These are phyloP conservation scores for Nomada ferruginata DNA, from an alignment of 2,888 invertebrate genomes.

Conservation along the genomic window DNA sequence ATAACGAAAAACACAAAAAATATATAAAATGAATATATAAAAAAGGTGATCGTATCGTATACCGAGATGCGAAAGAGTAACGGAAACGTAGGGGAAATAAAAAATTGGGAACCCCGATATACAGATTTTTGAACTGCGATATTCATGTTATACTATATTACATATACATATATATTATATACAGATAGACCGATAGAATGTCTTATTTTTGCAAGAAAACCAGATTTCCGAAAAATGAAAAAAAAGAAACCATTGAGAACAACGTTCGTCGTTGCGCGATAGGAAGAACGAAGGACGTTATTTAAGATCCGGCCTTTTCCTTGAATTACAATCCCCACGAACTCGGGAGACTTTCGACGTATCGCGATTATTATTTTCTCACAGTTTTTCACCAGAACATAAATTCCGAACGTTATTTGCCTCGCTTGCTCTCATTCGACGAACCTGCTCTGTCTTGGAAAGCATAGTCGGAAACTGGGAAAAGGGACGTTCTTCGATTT, in stretches of 20 bases:
- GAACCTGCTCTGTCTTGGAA: neutral
- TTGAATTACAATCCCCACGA: too few species aligned
- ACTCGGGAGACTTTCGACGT: neutral
- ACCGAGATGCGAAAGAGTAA: conserved; percentile 21
- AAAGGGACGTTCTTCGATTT: neutral
- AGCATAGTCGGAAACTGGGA: neutral
- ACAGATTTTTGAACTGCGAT: conserved; percentile 66
- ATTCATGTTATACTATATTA: conserved; percentile 63
- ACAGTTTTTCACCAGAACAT: neutral
- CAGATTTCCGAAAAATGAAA: conserved; percentile 57
- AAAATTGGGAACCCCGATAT: conserved; percentile 52
- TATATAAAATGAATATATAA: conserved; percentile 1
- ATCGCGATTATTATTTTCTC: neutral
- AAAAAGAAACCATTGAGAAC: conserved; percentile 38
- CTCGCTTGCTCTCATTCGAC: neutral
- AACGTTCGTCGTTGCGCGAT: conserved; percentile 37
- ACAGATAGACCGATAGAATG: conserved; percentile 75
- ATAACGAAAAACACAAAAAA: neutral
- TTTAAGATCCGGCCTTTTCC: neutral
- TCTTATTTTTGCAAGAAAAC: conserved; percentile 80
- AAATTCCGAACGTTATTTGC: neutral
- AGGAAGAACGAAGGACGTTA: neutral
- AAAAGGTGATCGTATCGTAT: conserved; percentile 18
- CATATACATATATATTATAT: conserved; percentile 62
- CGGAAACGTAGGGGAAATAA: conserved; percentile 27